These are phyloP conservation scores for Uropsilus gracilis DNA, from an alignment of 2,113 vertebrate species.

Conservation along the genomic window DNA sequence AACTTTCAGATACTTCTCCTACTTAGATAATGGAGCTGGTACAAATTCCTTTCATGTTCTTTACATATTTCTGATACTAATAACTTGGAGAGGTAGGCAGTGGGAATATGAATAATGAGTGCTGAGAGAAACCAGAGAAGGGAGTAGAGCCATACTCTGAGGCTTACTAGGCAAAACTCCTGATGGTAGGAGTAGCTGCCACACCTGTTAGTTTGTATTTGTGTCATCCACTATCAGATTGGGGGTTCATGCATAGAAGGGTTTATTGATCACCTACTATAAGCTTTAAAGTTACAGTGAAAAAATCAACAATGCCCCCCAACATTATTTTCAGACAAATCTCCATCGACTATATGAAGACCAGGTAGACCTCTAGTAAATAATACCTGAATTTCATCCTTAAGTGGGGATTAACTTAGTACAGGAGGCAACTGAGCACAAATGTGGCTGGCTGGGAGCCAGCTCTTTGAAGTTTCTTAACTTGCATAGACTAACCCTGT, in stretches of 20 bases:
- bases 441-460: background rate
- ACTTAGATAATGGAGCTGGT: background rate
- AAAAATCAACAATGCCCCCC: background rate
- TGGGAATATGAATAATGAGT: background rate
- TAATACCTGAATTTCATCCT: slow-evolving; percentile 20
- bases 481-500: background rate
- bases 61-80: background rate
- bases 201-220: background rate
- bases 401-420: slow-evolving; percentile 24
- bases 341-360: background rate
- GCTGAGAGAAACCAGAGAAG: background rate
- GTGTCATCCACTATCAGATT: background rate
- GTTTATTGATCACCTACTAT: background rate
- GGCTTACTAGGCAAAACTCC: background rate
- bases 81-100: background rate
- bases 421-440: slow-evolving; percentile 15
- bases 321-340: background rate
- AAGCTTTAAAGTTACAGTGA: background rate
- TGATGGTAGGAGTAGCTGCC: background rate
- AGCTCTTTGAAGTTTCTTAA: slow-evolving; percentile 58
- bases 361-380: background rate
- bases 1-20: background rate
- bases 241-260: background rate
- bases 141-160: too few relatives aligned
- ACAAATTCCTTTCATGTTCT: background rate